These are phyloP conservation scores for Berghia stephanieae DNA, from an alignment of 1,140 invertebrate species.

Conservation along the genomic window DNA sequence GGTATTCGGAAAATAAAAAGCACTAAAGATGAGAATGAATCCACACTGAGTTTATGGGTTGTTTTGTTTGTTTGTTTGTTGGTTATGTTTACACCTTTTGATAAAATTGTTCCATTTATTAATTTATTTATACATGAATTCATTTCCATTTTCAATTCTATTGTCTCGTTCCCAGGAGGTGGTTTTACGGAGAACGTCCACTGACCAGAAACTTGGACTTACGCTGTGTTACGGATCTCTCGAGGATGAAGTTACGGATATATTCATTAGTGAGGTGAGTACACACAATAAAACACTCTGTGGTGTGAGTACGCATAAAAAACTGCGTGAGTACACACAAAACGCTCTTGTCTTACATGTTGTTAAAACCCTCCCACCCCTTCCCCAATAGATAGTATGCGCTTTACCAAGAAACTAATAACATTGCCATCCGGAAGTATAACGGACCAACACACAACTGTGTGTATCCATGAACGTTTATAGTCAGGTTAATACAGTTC, in stretches of 20 bases:
- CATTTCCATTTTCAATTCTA: not conserved
- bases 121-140: not conserved
- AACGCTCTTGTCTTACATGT: no score
- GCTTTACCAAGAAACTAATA: no score
- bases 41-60: not conserved
- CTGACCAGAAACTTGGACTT: constrained; percentile 75
- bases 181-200: constrained; percentile 71
- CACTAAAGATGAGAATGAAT: not conserved
- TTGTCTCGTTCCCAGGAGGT: constrained; percentile 73
- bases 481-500: no score
- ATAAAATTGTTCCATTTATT: not conserved
- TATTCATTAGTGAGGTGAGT: constrained; percentile 76
- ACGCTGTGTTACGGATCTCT: constrained; percentile 77
- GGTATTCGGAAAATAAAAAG: no score
- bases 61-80: not conserved
- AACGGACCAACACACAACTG: no score
- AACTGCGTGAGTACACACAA: no score
- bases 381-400: no score
- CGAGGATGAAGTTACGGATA: constrained; percentile 72
- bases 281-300: no score
- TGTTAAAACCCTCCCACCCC: no score
- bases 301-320: no score
- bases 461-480: no score
- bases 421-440: no score
- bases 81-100: not conserved